A percentile compares a stretch with the other conserved stretches of the same genome.
Evolutionary conservation across 2,888 invertebrate genomes (phyloP).

Genomic region (Malthinus flaveolus): DNA sequence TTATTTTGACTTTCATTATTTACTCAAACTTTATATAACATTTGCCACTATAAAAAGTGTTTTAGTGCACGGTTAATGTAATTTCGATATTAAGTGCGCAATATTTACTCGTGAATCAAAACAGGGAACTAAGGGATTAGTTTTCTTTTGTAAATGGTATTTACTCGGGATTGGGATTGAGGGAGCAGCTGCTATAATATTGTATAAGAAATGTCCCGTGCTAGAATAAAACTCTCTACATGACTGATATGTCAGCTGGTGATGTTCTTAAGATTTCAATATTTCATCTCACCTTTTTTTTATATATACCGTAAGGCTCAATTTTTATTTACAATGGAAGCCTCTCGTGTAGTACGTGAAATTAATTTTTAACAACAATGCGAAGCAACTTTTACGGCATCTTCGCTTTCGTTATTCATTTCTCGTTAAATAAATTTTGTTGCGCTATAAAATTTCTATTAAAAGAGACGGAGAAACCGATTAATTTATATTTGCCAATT

Average conservation of each 20-base stretch:
- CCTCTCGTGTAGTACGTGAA: not conserved
- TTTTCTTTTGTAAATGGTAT: slow-evolving; percentile 2
- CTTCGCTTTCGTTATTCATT: too few species aligned
- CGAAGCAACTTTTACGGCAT: not conserved
- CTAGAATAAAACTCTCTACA: not conserved
- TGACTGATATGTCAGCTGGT: slow-evolving; percentile 4
- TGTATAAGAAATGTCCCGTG: slow-evolving; percentile 2
- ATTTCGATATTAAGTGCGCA: not conserved
- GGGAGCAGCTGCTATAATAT: not conserved
- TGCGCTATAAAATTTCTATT: too few species aligned
- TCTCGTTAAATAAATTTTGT: too few species aligned
- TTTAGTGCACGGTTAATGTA: not conserved
- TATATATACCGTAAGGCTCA: not conserved
- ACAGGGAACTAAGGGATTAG: not conserved
- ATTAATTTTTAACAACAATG: not conserved
- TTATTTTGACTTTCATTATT: not conserved
- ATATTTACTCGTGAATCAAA: slow-evolving; percentile 2
- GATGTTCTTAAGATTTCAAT: not conserved
- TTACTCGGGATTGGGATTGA: not conserved
- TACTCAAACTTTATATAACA: not conserved
- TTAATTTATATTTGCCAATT: not conserved
- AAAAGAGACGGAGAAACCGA: not conserved
- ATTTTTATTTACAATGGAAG: not conserved
- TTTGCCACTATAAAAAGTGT: not conserved
- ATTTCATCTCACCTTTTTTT: too few species aligned